Percentiles rank a stretch among this genome's conserved stretches.
phyloP scores from a whole-genome alignment of 2,113 vertebrate species.

The Sceloporus tristichus region DNA sequence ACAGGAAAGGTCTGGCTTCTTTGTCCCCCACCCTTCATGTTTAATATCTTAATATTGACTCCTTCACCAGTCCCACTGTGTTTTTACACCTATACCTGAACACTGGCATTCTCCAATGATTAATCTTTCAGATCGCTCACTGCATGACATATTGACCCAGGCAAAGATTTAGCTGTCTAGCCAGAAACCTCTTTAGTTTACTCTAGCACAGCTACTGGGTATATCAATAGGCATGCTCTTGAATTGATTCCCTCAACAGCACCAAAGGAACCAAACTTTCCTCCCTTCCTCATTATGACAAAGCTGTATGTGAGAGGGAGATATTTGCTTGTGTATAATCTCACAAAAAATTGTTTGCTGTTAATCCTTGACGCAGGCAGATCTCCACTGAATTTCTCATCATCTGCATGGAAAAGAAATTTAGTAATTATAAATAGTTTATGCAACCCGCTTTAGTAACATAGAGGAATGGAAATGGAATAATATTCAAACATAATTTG shows the following conservation, averaged over 20 bases:
- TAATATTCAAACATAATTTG: too few relatives aligned
- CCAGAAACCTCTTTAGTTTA: constrained; percentile 42
- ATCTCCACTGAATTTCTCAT: constrained; percentile 58
- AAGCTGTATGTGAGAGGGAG: constrained; percentile 16
- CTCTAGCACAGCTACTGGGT: background rate
- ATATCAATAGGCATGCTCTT: constrained; percentile 47
- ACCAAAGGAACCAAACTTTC: constrained; percentile 16
- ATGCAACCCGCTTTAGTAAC: constrained; percentile 45
- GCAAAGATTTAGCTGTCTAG: constrained; percentile 28
- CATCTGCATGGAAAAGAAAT: constrained; percentile 62
- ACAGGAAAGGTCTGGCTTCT: too few relatives aligned
- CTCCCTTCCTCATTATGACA: constrained; percentile 28
- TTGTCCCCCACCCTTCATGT: constrained; percentile 10
- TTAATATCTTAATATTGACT: constrained; percentile 22
- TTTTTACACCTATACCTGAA: background rate
- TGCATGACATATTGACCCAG: background rate
- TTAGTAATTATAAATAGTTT: constrained; percentile 66
- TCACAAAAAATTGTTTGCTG: constrained; percentile 68
- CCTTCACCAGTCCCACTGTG: background rate
- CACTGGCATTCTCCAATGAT: constrained; percentile 10
- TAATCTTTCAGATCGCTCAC: constrained; percentile 28
- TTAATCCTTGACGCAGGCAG: constrained; percentile 56
- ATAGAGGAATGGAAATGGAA: constrained; percentile 15
- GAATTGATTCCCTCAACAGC: constrained; percentile 36
- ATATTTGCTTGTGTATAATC: constrained; percentile 51